A percentile compares a stretch with the other conserved stretches of the same genome.
Evolutionary conservation across 2,888 invertebrate species (phyloP).

Genomic region (Stratiomys singularior): DNA sequence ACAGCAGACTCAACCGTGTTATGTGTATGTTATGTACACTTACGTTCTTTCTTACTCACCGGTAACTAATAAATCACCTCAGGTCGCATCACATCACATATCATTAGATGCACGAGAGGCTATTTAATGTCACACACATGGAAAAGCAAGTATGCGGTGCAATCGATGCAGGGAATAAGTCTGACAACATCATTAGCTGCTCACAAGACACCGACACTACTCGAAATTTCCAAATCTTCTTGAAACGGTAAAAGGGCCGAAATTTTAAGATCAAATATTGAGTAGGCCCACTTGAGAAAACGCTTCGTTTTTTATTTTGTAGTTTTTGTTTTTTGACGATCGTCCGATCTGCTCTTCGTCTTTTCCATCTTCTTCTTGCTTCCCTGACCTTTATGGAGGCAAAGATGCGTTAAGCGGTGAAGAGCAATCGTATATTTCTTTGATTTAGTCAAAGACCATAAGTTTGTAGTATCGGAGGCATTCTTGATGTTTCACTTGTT

Average conservation of each 20-base stretch:
- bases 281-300: conserved; percentile 50
- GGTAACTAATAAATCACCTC: conserved; percentile 24
- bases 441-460: not conserved
- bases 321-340: not conserved
- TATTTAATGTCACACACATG: conserved; percentile 33
- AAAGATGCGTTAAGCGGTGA: conserved; percentile 16
- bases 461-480: conserved; percentile 38
- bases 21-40: not conserved
- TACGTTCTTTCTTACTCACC: not conserved
- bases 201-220: conserved; percentile 35
- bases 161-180: conserved; percentile 42
- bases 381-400: conserved; percentile 14
- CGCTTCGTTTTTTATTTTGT: conserved; percentile 15
- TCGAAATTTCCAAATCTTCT: conserved; percentile 29
- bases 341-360: not conserved
- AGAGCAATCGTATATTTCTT: conserved; percentile 13
- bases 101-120: conserved; percentile 27
- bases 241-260: conserved; percentile 51
- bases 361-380: not conserved
- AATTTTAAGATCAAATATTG: conserved; percentile 49
- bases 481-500: conserved; percentile 45
- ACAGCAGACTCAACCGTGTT: too few relatives aligned
- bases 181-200: conserved; percentile 44
- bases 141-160: conserved; percentile 22
- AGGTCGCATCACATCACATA: too few relatives aligned